Evolutionary conservation across 30 jellyfish, hydroid and myxozoan species (phyloP), one percentile per base, ranked within the genome.

Genomic region (Rhopilema esculentum): DNA sequence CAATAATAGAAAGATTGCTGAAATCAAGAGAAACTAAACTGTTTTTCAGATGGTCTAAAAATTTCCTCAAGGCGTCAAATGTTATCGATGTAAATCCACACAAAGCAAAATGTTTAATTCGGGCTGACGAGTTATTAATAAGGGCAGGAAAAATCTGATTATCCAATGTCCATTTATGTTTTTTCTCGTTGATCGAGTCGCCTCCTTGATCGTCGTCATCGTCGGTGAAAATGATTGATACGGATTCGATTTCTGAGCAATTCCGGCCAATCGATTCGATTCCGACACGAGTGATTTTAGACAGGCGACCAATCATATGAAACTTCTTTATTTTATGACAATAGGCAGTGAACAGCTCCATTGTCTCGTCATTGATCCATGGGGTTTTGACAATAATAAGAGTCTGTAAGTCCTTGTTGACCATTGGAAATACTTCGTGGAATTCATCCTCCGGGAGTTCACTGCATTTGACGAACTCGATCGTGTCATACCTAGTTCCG

Each of bases 221-320:
- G 27, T 69, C 92, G 17, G 99, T 84, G 71, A 92, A 95, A 48
- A 89, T 83, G 87, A 95, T 95, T 72, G 99, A 84, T 51, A 95
- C 89, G 0, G 97, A 84, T 49, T 83, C 92, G 82, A 95, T 85
- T 30, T 90, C 89, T 67, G 95, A 67, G 64, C 97, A 90, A 74
- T 95, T 95, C 77, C 99, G 95, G 23, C 97, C 97, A 85, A 95
- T 90, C 63, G 99, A 95, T 86, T 95, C 99, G 52, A 95, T 95
- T 20, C 99, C 99, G 12, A 97, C 92, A 15, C 96, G 94, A 25
- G 99, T 89, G 87, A 95, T 90, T 57, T 90, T 83, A n/a, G 84
- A 69, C 68, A 89, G 89, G 19, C 91, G 86, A 63, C 99, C 99
- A 64, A 74, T 67, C 82, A 95, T 85, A 61, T 95, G 97, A 49